phyloP scores from a whole-genome alignment of 2,113 vertebrate species.

The Ptilorrhoa leucosticta region DNA sequence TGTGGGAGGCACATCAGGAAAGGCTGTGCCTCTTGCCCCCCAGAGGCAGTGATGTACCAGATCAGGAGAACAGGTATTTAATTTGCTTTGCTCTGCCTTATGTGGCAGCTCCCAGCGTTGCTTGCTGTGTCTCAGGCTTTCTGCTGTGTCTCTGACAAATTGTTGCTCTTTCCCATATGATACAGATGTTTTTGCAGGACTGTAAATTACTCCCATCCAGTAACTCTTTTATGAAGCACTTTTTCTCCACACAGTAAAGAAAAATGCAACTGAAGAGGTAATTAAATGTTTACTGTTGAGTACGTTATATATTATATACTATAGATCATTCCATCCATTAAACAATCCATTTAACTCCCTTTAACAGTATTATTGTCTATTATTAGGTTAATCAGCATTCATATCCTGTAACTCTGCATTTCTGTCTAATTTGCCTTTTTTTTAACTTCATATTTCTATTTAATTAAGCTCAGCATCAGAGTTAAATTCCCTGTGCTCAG shows the following conservation, averaged over 20 bases:
- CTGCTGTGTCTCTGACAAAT: background rate
- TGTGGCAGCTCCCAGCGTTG: background rate
- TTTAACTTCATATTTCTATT: slow-evolving; percentile 63
- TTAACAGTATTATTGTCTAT: slow-evolving; percentile 55
- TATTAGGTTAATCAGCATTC: slow-evolving; percentile 68
- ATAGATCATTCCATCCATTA: slow-evolving; percentile 56
- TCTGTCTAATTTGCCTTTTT: slow-evolving; percentile 55
- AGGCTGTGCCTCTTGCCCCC: background rate
- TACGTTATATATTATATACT: slow-evolving; percentile 48
- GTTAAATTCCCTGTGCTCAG: slow-evolving; percentile 31
- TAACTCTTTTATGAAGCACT: slow-evolving; percentile 33
- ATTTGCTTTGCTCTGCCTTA: background rate
- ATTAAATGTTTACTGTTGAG: slow-evolving; percentile 70
- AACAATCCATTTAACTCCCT: slow-evolving; percentile 57
- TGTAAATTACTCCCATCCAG: slow-evolving; percentile 45
- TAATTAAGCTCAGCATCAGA: slow-evolving; percentile 52
- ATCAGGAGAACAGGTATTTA: background rate
- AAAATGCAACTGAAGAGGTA: slow-evolving; percentile 50
- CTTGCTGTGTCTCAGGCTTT: background rate
- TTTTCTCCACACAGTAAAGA: background rate
- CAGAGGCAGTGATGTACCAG: background rate
- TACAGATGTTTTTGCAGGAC: background rate
- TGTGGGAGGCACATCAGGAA: background rate
- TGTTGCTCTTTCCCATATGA: background rate
- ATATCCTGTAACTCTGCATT: slow-evolving; percentile 47